Evolutionary conservation across 2,113 vertebrate genomes (phyloP).

Genomic region (Marmota flaviventris): DNA sequence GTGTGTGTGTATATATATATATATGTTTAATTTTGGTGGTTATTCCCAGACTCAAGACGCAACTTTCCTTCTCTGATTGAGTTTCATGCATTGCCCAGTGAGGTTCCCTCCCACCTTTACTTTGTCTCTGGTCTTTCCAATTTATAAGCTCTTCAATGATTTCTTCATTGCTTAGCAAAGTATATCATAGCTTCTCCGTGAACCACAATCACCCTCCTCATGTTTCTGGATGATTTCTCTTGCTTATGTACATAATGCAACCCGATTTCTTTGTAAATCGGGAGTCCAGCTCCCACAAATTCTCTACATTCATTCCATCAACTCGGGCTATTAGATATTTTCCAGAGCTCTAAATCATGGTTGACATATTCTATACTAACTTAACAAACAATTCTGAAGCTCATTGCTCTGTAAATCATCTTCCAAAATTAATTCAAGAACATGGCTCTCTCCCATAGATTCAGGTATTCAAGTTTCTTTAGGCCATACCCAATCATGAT

Average conservation of each 20-base stretch:
- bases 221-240: background rate
- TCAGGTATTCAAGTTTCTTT: background rate
- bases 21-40: background rate
- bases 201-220: too few species aligned
- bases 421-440: background rate
- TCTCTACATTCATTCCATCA: background rate
- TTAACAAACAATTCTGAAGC: background rate
- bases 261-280: background rate
- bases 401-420: background rate
- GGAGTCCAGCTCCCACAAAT: background rate
- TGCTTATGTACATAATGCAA: background rate
- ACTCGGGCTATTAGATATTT: background rate
- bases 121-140: background rate
- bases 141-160: background rate
- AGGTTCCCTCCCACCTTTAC: background rate
- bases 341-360: background rate
- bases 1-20: background rate
- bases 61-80: background rate
- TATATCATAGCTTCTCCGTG: background rate
- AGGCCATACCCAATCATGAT: background rate
- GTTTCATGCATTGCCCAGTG: background rate
- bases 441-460: background rate
- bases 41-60: background rate
- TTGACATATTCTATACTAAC: background rate
- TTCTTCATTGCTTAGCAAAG: background rate